phyloP scores from a whole-genome alignment of 2,797 vertebrate species.

The Gallinago stenura region DNA sequence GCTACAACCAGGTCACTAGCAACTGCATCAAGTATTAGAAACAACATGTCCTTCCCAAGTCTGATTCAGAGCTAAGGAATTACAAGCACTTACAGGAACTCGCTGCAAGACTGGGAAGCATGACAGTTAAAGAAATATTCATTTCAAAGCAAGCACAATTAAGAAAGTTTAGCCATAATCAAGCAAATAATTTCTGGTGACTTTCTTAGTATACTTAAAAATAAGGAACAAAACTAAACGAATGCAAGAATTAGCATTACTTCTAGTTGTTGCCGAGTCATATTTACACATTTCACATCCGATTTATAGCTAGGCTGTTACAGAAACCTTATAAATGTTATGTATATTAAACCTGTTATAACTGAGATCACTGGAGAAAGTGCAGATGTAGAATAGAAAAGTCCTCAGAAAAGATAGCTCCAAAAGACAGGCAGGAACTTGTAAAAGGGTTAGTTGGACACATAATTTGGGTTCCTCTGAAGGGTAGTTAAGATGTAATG shows the following conservation, averaged over 20 bases:
- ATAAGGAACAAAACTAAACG: not conserved
- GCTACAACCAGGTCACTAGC: not conserved
- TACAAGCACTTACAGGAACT: not conserved
- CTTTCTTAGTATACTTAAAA: not conserved
- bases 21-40: slow-evolving; percentile 25
- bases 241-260: not conserved
- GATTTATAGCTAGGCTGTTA: not conserved
- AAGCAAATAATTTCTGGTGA: not conserved
- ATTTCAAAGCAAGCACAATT: not conserved
- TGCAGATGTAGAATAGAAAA: not conserved
- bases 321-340: not conserved
- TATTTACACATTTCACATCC: not conserved
- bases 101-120: not conserved
- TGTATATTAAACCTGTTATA: not conserved
- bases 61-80: slow-evolving; percentile 1
- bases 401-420: not conserved
- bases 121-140: not conserved
- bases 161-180: not conserved
- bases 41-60: not conserved
- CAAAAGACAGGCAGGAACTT: not conserved
- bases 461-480: not conserved
- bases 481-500: not conserved
- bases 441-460: not conserved
- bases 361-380: not conserved
- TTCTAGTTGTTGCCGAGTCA: not conserved